Evolutionary conservation across 2,113 vertebrate species (phyloP).

Genomic region (Morphnarchus princeps): DNA sequence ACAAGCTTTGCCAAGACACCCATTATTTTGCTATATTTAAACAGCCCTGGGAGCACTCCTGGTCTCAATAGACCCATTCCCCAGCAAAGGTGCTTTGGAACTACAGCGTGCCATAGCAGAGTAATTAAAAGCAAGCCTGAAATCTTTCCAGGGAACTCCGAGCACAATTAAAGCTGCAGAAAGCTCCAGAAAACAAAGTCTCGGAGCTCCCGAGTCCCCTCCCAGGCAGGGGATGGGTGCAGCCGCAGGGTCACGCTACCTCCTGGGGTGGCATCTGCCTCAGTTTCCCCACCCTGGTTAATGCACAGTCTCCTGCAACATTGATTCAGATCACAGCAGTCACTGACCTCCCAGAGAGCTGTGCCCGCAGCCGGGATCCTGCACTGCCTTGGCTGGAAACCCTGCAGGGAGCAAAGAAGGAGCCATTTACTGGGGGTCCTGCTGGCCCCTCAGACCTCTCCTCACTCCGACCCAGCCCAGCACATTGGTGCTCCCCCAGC

Average conservation of each 20-base stretch:
- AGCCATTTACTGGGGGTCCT: accelerated
- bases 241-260: not conserved
- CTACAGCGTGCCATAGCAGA: accelerated
- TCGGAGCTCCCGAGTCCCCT: accelerated
- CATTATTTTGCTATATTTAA: not conserved
- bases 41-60: not conserved
- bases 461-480: not conserved
- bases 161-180: not conserved
- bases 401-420: not conserved
- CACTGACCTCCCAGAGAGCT: not conserved
- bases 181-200: not conserved
- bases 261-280: not conserved
- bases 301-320: accelerated
- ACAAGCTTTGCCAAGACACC: accelerated
- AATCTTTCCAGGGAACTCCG: not conserved
- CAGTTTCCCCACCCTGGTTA: not conserved
- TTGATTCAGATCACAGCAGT: accelerated
- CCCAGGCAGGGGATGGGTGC: not conserved
- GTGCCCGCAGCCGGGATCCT: accelerated
- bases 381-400: not conserved
- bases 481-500: not conserved
- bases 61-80: not conserved
- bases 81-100: not conserved
- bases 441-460: not conserved
- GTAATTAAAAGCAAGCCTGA: not conserved